Base-by-base conservation (phyloP, 2,888 invertebrate genomes). In the Apantesis nais region DNA sequence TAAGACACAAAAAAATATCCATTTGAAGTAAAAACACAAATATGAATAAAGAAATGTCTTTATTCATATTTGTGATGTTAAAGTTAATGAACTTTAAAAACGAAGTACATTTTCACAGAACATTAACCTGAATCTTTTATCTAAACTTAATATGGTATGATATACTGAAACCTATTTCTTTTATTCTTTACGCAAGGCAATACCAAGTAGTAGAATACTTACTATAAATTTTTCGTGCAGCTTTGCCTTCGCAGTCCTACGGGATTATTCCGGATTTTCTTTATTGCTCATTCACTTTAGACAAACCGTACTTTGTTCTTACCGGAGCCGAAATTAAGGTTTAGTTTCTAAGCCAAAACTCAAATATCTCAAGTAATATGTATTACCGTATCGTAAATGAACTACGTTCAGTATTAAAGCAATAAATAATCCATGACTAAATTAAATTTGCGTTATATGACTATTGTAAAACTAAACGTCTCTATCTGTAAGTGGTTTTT, bases 231-330 rank as follows among this genome's bases (percentile, higher is more conserved):
- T 81, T 80, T 81, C 77, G 73, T 75, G 74, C 75, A 72, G 79
- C 70, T 71, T 67, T 69, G 70, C 77, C 73, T 63, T 66, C 72
- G 65, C 74, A 73, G 79, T 77, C 74, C 70, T 79, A 34, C 12
- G 70, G 75, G 74, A 79, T 81, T 79, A 81, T 74, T 78, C 63
- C 70, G 79, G 81, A 81, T 81, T 80, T 80, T 72, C 74, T 79
- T 80, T 80, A 80, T 80, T 81, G 81, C 81, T 80, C 80, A 81
- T 80, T 80, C 79, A 79, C 81, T 77, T 81, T 81, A 77, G 77
- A 77, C 71, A 81, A 76, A 77, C 74, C 67, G 81, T 79, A 73
- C 67, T 81, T 66, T 19, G 75, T 68, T 79, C 73, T 74, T 74
- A 75, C 76, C 61, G 77, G 66, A 62, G 58, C 75, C 68, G 55